These are phyloP conservation scores for Diceros bicornis DNA, from an alignment of 2,797 vertebrate genomes.

Conservation along the genomic window DNA sequence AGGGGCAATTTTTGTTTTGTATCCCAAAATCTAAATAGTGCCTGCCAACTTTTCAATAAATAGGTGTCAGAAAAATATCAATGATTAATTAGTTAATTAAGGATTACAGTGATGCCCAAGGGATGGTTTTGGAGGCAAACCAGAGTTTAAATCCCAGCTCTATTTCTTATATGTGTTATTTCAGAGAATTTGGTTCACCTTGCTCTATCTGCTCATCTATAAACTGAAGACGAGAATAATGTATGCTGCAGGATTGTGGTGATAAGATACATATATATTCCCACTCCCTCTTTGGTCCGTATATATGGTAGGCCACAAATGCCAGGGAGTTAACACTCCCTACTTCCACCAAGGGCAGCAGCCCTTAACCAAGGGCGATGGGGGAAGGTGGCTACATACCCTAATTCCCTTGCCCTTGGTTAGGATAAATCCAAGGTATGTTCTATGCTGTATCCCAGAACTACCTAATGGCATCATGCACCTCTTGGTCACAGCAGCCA, in stretches of 20 bases:
- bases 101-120: neutral
- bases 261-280: neutral
- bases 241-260: neutral
- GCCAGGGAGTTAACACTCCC: neutral
- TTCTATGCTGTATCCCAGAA: neutral
- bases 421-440: neutral
- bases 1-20: neutral
- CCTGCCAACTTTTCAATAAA: conserved; percentile 16
- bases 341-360: neutral
- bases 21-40: neutral
- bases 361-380: neutral
- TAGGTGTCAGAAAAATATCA: conserved; percentile 7
- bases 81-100: neutral
- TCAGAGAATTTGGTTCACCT: conserved; percentile 4
- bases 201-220: neutral
- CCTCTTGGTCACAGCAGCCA: neutral
- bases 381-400: neutral
- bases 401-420: neutral
- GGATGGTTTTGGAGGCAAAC: neutral
- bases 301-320: neutral
- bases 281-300: neutral
- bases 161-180: neutral
- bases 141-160: neutral
- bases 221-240: neutral
- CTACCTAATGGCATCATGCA: neutral